A percentile compares a stretch with the other conserved stretches of the same genome.
Conservation (phyloP, 2,888 invertebrate species). For the Dynastes grantii region DNA sequence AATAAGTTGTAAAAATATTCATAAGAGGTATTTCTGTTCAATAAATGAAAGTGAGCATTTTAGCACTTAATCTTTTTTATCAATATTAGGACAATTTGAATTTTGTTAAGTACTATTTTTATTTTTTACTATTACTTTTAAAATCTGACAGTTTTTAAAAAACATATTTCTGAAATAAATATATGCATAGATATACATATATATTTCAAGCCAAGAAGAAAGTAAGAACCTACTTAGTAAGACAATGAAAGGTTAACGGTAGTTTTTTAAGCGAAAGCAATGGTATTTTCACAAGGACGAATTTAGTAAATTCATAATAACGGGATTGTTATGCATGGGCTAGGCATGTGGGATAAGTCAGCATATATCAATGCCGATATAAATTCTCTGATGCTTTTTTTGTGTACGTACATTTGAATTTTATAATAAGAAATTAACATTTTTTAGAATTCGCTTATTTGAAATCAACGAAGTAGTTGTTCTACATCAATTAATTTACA, state of each 20-base stretch:
- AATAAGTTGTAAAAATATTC: too few relatives aligned
- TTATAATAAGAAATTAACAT: not conserved
- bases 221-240: too few relatives aligned
- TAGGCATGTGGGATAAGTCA: not conserved
- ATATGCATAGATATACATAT: not conserved
- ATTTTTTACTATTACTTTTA: too few relatives aligned
- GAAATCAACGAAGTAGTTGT: not conserved
- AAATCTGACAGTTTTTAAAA: too few relatives aligned
- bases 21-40: too few relatives aligned
- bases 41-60: too few relatives aligned
- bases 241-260: constrained; percentile 25
- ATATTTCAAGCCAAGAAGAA: not conserved
- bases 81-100: too few relatives aligned
- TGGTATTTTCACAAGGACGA: constrained; percentile 2
- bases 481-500: not conserved
- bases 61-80: too few relatives aligned
- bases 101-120: too few relatives aligned
- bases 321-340: not conserved
- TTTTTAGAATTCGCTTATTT: not conserved
- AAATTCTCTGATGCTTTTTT: too few relatives aligned
- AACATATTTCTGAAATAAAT: too few relatives aligned
- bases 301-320: constrained; percentile 2
- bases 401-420: not conserved
- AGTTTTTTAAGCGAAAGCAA: constrained; percentile 9
- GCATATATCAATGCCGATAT: too few relatives aligned